Evolutionary conservation across 2,113 vertebrate species (phyloP).

Genomic region (Trachemys scripta): DNA sequence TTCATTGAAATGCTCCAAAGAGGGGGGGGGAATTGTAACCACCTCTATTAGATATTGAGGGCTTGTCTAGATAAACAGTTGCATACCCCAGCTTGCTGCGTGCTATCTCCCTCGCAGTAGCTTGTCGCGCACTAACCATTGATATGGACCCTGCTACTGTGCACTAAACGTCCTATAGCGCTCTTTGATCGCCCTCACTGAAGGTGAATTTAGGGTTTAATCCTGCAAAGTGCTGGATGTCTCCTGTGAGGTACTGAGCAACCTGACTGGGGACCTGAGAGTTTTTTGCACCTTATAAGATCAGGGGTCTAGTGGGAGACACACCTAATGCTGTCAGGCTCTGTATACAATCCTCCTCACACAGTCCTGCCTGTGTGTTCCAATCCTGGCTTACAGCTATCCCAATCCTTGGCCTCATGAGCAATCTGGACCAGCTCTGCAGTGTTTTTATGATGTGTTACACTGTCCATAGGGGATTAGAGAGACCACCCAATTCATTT

Average conservation of each 20-base stretch:
- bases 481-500: not conserved
- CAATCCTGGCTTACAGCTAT: not conserved
- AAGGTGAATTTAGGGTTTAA: not conserved
- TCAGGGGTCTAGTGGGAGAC: not conserved
- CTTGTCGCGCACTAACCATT: not conserved
- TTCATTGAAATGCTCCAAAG: not conserved
- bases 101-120: not conserved
- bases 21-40: not conserved
- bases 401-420: not conserved
- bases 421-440: not conserved
- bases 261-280: not conserved
- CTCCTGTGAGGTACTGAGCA: slow-evolving; percentile 26
- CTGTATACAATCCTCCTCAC: not conserved
- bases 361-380: not conserved
- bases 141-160: not conserved
- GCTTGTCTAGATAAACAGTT: not conserved
- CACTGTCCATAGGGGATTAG: not conserved
- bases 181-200: not conserved
- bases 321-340: not conserved
- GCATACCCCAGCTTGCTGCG: too few species aligned
- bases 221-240: not conserved
- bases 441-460: not conserved
- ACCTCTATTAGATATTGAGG: not conserved
- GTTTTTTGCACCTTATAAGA: not conserved
- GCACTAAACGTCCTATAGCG: not conserved